Evolutionary conservation across 2,888 invertebrate genomes (phyloP).

Genomic region (Stenurella melanura): DNA sequence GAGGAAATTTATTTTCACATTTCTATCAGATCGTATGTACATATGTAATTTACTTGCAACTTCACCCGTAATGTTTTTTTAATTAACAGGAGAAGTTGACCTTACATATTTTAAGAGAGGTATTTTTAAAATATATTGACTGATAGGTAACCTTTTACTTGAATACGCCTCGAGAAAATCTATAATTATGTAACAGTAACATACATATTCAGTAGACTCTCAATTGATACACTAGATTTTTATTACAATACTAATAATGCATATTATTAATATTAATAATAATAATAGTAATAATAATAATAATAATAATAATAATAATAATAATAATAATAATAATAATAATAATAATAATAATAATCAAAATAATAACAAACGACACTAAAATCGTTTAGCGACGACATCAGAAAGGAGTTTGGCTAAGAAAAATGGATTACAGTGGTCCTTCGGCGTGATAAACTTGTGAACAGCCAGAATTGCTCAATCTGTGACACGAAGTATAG

Average conservation of each 20-base stretch:
- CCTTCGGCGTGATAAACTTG: too few species aligned
- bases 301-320: too few species aligned
- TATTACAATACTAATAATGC: not conserved
- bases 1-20: not conserved
- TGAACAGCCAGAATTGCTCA: too few species aligned
- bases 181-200: conserved; percentile 20
- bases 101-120: conserved; percentile 7
- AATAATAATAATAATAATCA: too few species aligned
- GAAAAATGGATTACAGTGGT: too few species aligned
- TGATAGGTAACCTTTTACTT: conserved; percentile 1
- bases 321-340: too few species aligned
- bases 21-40: not conserved
- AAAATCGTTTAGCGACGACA: too few species aligned
- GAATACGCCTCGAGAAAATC: not conserved
- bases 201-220: not conserved
- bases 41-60: not conserved
- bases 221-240: not conserved
- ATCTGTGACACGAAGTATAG: too few species aligned
- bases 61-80: conserved; percentile 14
- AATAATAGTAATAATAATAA: too few species aligned
- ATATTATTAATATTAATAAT: not conserved
- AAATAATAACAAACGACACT: too few species aligned
- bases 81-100: conserved; percentile 26
- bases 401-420: too few species aligned
- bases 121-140: not conserved